A percentile compares a stretch with the other conserved stretches of the same genome.
phyloP scores from a whole-genome alignment of 2,113 vertebrate genomes.

The Panthera leo region DNA sequence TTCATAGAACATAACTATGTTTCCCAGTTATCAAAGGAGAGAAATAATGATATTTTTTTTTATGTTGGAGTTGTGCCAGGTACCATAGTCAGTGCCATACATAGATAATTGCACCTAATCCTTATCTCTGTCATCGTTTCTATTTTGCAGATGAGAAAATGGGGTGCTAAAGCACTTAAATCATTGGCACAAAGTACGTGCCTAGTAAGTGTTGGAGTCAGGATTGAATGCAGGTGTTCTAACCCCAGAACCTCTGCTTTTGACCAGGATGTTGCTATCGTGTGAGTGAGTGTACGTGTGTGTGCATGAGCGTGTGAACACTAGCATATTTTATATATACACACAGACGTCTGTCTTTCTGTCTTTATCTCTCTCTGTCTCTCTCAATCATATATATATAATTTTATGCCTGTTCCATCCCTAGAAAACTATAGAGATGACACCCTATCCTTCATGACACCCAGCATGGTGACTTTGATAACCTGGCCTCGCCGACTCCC shows the following conservation, averaged over 20 bases:
- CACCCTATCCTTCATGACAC: background rate
- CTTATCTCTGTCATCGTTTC: background rate
- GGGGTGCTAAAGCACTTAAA: background rate
- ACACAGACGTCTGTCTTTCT: background rate
- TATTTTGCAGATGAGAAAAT: background rate
- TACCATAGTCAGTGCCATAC: background rate
- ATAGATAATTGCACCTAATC: background rate
- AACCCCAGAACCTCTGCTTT: background rate
- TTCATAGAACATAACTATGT: background rate
- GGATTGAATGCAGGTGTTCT: background rate
- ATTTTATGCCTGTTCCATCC: background rate
- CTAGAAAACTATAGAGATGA: background rate
- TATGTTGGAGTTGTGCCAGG: background rate
- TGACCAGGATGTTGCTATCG: background rate
- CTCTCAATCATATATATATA: too few species aligned
- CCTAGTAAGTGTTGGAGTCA: background rate
- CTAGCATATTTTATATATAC: background rate
- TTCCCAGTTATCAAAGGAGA: background rate
- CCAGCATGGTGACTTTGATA: background rate
- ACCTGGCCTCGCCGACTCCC: background rate
- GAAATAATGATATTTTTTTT: background rate
- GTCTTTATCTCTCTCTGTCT: too few species aligned
- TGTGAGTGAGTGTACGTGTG: background rate
- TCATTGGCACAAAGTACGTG: background rate
- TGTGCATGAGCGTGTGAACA: background rate